These are phyloP conservation scores for Petrocephalus microphthalmus DNA, from an alignment of 2,113 vertebrate species.

Conservation along the genomic window DNA sequence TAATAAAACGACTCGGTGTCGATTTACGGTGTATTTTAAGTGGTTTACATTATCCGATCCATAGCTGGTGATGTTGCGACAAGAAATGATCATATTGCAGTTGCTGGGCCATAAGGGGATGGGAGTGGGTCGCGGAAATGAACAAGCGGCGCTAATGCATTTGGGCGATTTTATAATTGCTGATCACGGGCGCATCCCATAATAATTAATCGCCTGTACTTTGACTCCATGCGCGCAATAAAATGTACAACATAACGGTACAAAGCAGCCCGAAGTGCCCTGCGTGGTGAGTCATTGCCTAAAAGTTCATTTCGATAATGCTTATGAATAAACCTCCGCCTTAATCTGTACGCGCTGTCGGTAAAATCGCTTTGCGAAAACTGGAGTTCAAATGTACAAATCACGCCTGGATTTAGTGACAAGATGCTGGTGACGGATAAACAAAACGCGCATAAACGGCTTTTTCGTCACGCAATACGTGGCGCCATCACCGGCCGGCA, in stretches of 20 bases:
- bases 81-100: conserved; percentile 5
- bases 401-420: neutral
- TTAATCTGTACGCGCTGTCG: neutral
- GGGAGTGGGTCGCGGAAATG: neutral
- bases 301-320: conserved; percentile 11
- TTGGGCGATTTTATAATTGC: neutral
- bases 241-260: neutral
- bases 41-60: neutral
- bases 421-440: neutral
- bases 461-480: neutral
- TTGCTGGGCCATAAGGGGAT: neutral
- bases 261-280: neutral
- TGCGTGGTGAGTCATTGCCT: conserved; percentile 1
- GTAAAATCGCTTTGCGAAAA: neutral
- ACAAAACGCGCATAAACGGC: neutral
- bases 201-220: neutral
- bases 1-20: neutral
- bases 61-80: neutral
- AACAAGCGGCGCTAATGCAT: neutral
- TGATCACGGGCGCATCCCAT: neutral
- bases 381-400: neutral
- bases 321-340: neutral
- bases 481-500: neutral
- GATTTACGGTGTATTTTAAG: neutral
- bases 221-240: neutral